Evolutionary conservation across 2,888 invertebrate species (phyloP), one percentile per base, ranked within the genome.

Genomic region (Nymphalis c-album): DNA sequence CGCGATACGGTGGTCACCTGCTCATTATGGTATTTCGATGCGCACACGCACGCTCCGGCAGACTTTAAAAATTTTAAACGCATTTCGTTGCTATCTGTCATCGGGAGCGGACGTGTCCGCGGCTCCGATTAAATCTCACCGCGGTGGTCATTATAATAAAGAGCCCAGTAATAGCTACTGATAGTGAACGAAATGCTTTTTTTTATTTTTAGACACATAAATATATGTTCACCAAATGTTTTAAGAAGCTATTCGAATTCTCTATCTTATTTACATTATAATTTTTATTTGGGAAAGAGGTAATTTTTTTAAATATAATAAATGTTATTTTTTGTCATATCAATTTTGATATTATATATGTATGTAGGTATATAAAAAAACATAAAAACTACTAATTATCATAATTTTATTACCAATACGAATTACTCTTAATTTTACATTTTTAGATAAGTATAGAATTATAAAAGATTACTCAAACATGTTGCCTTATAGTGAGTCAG

Each of bases 81-180:
- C 86, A 88, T 85, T 89, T 83, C 81, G 78, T 82, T 80, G 83
- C 84, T 90, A 90, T 90, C 90, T 90, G 88, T 90, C 90, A 90
- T 90, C 90, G 84, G 77, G 80, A 77, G 82, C 82, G 76, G 84
- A 85, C 87, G 86, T 80, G 77, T 78, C 71, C 69, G 67, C 70
- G 60, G 61, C 60, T 51, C 47, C 85, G 90, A 90, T 90, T 88
- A 87, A 85, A 90, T 90, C 90, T 85, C 80, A 80, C 79, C 82
- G 79, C 79, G 83, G 85, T 82, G 85, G 83, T 78, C 87, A 88
- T 87, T 87, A 87, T 86, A 87, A 85, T 85, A 86, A 85, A 57
- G 35, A 84, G 82, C 74, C 79, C 81, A 78, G 83, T 87, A 88
- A 87, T 87, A 86, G 83, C 63, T 64, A 40, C 67, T 63, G 69